Conservation (phyloP, 2,888 invertebrate species). For the Clanis bilineata region DNA sequence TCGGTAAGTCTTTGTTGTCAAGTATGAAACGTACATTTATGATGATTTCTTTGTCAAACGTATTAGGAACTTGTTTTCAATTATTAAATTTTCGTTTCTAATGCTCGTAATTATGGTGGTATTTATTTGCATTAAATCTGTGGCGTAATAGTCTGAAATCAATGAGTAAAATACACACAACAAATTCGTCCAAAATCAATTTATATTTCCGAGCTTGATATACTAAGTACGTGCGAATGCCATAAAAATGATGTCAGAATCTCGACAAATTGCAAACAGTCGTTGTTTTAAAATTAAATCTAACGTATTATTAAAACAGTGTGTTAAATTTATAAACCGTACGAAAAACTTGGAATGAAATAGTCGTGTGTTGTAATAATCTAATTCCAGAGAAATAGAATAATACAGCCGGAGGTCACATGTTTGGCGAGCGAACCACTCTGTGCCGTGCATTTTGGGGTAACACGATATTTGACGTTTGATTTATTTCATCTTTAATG, state of each 20-base stretch:
- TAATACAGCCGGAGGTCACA: conserved; percentile 57
- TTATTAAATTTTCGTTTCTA: too few species aligned
- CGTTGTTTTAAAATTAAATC: conserved; percentile 51
- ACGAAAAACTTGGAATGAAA: conserved; percentile 61
- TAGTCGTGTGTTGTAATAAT: conserved; percentile 65
- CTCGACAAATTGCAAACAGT: conserved; percentile 34
- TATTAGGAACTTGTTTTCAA: neutral
- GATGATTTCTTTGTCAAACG: neutral
- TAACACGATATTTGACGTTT: conserved; percentile 33
- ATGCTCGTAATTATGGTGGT: too few species aligned
- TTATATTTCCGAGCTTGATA: neutral
- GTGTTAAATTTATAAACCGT: conserved; percentile 57
- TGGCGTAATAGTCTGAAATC: too few species aligned
- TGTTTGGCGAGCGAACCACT: conserved; percentile 36
- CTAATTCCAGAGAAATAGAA: conserved; percentile 71
- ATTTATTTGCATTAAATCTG: too few species aligned
- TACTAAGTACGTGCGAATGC: neutral
- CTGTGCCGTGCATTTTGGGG: conserved; percentile 32
- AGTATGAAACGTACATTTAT: neutral
- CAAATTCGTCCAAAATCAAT: neutral
- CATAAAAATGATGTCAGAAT: conserved; percentile 23
- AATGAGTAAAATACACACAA: neutral
- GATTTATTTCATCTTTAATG: conserved; percentile 28
- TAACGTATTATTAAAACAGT: conserved; percentile 47
- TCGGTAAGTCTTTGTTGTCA: neutral